Evolutionary conservation across 1,140 invertebrate genomes (phyloP).

Genomic region (Lasioglossum albipes): DNA sequence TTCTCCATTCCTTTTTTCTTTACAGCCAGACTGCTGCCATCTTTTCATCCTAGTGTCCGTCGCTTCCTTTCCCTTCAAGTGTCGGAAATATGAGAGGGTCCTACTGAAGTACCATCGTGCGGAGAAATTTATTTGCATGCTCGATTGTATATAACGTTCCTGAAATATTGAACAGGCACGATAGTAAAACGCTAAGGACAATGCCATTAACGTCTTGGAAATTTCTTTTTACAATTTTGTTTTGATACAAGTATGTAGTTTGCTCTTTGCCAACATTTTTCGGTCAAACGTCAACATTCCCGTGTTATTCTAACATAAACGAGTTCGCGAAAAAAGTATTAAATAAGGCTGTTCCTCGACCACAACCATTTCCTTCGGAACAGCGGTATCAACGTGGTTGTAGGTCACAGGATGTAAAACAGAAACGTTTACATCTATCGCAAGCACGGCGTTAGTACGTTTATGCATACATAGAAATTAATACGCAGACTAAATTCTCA

Average conservation of each 20-base stretch:
- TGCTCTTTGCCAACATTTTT: not conserved
- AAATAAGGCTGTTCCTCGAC: conserved; percentile 3
- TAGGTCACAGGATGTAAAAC: conserved; percentile 5
- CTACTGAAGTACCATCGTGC: not conserved
- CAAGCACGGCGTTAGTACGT: not conserved
- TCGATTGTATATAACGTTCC: conserved; percentile 21
- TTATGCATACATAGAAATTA: not conserved
- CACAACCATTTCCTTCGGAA: conserved; percentile 12
- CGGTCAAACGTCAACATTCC: not conserved
- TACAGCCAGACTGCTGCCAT: conserved; percentile 32
- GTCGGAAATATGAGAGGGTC: conserved; percentile 23
- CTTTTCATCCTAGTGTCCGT: conserved; percentile 30
- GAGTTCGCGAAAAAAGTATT: conserved; percentile 11
- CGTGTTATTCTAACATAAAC: not conserved
- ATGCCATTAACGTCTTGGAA: conserved; percentile 1
- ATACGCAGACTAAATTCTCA: not conserved
- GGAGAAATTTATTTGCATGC: conserved; percentile 28
- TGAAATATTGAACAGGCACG: conserved; percentile 7
- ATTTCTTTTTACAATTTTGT: not conserved
- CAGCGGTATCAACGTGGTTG: conserved; percentile 20
- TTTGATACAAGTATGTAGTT: not conserved
- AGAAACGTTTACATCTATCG: conserved; percentile 19
- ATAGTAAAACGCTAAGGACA: not conserved
- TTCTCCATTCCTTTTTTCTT: conserved; percentile 34
- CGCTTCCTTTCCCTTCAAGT: conserved; percentile 19